Conservation (phyloP, 2,797 vertebrate species). For the Nyctibius grandis region DNA sequence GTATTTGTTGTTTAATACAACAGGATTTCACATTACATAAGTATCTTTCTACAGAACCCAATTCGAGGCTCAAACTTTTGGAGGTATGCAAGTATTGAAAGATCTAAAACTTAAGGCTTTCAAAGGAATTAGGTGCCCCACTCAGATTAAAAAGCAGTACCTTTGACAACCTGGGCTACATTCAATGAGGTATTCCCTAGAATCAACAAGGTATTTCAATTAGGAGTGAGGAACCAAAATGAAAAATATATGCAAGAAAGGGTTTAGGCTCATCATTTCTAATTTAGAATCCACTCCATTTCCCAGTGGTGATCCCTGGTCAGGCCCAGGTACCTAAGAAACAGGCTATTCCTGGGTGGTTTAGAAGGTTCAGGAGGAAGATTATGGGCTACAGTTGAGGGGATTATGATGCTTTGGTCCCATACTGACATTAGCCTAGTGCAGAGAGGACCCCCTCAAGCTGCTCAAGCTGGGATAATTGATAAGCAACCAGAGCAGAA, state of each 20-base stretch:
- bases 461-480: slow-evolving; percentile 32
- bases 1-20: not conserved
- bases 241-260: not conserved
- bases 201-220: not conserved
- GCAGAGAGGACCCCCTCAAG: slow-evolving; percentile 1
- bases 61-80: not conserved
- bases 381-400: not conserved
- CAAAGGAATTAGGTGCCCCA: not conserved
- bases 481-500: slow-evolving; percentile 48
- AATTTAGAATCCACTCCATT: not conserved
- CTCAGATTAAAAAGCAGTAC: not conserved
- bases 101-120: not conserved
- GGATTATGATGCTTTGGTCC: slow-evolving; percentile 6
- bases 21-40: not conserved
- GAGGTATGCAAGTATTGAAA: not conserved
- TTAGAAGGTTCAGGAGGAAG: not conserved
- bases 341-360: not conserved
- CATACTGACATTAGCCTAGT: not conserved
- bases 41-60: not conserved
- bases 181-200: not conserved
- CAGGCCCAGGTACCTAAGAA: not conserved
- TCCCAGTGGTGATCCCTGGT: not conserved
- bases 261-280: not conserved
- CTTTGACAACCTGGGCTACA: not conserved
- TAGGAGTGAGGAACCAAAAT: not conserved